These are phyloP conservation scores for Eucidaris tribuloides DNA, from an alignment of 35 echinoderm and acorn worm genomes.

Conservation along the genomic window DNA sequence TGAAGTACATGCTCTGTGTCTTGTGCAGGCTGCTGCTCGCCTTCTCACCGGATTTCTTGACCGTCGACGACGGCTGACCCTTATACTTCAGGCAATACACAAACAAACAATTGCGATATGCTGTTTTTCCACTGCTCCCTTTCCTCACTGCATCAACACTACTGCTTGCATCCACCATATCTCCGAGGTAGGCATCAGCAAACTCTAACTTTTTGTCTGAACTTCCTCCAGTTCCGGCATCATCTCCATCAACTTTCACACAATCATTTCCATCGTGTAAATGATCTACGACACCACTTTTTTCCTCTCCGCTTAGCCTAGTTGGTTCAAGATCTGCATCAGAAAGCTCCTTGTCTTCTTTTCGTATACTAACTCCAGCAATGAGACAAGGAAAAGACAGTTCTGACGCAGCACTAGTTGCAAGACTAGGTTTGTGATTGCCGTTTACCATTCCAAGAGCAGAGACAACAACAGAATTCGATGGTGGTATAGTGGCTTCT, in stretches of 20 bases:
- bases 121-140: neutral
- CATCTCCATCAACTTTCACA: slow-evolving; percentile 24
- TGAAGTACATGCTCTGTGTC: slow-evolving; percentile 22
- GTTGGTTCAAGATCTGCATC: neutral
- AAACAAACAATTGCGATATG: slow-evolving; percentile 17
- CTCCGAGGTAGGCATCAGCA: slow-evolving; percentile 55
- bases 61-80: neutral
- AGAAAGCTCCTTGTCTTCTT: neutral
- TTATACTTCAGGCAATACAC: slow-evolving; percentile 20
- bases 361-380: slow-evolving; percentile 50
- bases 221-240: slow-evolving; percentile 40
- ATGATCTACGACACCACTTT: neutral
- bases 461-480: slow-evolving; percentile 34
- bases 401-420: neutral
- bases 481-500: no score
- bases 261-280: neutral
- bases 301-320: neutral
- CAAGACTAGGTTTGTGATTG: neutral
- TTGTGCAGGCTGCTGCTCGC: slow-evolving; percentile 25
- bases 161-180: slow-evolving; percentile 23
- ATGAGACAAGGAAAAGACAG: slow-evolving; percentile 32
- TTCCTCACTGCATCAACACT: neutral
- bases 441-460: slow-evolving; percentile 28
- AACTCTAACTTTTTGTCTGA: slow-evolving; percentile 17
- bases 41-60: slow-evolving; percentile 35